Conservation (phyloP, 2,113 vertebrate species). For the Rhombomys opimus region DNA sequence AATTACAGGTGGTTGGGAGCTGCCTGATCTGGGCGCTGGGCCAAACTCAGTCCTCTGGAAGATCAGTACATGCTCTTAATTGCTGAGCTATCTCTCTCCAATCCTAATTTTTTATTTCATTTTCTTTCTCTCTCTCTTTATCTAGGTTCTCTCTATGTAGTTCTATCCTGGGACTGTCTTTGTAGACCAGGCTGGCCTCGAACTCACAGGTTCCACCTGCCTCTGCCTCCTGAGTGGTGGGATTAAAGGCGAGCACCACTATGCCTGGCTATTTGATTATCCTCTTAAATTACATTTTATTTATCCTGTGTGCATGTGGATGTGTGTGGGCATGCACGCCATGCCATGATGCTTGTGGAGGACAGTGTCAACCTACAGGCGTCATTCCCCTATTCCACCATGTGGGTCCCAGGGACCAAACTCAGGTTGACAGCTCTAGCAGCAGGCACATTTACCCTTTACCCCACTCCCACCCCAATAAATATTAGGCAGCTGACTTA, state of each 20-base stretch:
- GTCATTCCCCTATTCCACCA: neutral
- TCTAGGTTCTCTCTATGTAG: neutral
- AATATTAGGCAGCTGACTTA: neutral
- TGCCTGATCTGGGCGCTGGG: too few species aligned
- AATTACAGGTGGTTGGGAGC: too few species aligned
- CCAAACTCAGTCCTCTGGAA: too few species aligned
- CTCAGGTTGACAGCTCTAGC: neutral
- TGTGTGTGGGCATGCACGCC: neutral
- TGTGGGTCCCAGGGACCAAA: neutral
- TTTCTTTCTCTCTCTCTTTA: too few species aligned
- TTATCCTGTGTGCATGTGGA: neutral
- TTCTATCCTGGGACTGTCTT: neutral
- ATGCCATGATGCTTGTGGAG: neutral
- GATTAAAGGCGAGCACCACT: neutral
- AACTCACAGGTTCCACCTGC: neutral
- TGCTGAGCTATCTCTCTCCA: too few species aligned
- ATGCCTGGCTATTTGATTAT: neutral
- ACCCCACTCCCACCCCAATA: neutral
- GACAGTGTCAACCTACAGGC: neutral
- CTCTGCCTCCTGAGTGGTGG: neutral
- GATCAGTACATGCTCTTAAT: too few species aligned
- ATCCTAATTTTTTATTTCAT: too few species aligned
- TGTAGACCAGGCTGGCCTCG: neutral
- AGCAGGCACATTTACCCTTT: neutral
- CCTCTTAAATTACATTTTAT: neutral